phyloP scores from a whole-genome alignment of 1,140 invertebrate genomes.

The Papilio machaon region DNA sequence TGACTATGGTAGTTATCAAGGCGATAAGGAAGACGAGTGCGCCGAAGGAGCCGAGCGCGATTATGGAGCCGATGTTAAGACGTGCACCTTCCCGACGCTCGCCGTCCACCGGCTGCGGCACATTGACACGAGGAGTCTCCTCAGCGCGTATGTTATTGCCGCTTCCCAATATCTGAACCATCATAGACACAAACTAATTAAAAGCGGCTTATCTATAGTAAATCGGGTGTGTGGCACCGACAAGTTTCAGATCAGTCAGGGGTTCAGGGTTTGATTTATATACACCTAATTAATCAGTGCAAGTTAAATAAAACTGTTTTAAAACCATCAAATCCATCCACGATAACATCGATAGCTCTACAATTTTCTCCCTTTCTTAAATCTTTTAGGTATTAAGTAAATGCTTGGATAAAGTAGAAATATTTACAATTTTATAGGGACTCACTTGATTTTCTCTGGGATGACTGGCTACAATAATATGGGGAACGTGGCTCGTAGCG shows the following conservation, averaged over 20 bases:
- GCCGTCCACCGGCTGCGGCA: constrained; percentile 86
- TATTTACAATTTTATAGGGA: not conserved
- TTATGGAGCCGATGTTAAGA: constrained; percentile 92
- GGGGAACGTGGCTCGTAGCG: constrained; percentile 74
- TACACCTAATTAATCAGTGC: no score
- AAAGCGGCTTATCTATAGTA: not conserved
- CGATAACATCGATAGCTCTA: no score
- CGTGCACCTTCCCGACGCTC: constrained; percentile 87
- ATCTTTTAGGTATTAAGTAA: not conserved
- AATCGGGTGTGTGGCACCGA: no score
- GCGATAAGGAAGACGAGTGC: constrained; percentile 95
- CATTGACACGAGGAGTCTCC: constrained; percentile 85
- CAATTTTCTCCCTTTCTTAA: not conserved
- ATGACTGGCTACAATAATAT: constrained; percentile 85
- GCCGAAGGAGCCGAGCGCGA: constrained; percentile 94
- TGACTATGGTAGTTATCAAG: constrained; percentile 93
- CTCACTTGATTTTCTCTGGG: constrained; percentile 83
- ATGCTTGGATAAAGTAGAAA: constrained; percentile 17
- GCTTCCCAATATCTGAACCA: constrained; percentile 63
- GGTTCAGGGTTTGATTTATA: no score
- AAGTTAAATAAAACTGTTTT: no score
- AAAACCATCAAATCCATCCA: no score
- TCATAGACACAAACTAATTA: not conserved
- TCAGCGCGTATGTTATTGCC: constrained; percentile 78
- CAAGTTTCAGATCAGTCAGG: no score